Evolutionary conservation across 2,888 invertebrate genomes (phyloP).

Genomic region (Crioceris asparagi): DNA sequence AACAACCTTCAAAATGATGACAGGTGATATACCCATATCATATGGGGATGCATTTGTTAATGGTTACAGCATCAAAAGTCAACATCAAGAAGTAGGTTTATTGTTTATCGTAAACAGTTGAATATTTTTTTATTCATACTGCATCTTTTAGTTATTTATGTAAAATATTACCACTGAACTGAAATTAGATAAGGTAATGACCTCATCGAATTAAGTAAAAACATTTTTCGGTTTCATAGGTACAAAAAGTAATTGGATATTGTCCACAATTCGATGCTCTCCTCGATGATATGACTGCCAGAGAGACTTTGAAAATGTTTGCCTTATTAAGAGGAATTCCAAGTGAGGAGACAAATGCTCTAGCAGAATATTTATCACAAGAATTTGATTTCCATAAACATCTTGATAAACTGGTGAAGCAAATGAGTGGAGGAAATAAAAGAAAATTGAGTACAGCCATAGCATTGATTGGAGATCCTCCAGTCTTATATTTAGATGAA

Average conservation of each 20-base stretch:
- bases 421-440: slow-evolving; percentile 45
- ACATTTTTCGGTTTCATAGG: too few relatives aligned
- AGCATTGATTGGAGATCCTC: slow-evolving; percentile 44
- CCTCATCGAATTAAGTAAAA: too few relatives aligned
- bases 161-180: slow-evolving; percentile 38
- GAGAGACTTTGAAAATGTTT: slow-evolving; percentile 43
- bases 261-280: slow-evolving; percentile 49
- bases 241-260: slow-evolving; percentile 47
- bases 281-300: slow-evolving; percentile 43
- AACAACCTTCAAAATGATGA: slow-evolving; percentile 82
- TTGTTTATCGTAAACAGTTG: too few relatives aligned
- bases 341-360: slow-evolving; percentile 23
- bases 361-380: slow-evolving; percentile 33
- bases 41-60: slow-evolving; percentile 58
- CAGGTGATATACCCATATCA: slow-evolving; percentile 66
- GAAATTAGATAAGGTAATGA: too few relatives aligned
- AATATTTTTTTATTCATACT: too few relatives aligned
- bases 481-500: slow-evolving; percentile 43
- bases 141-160: slow-evolving; percentile 4
- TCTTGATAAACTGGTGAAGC: slow-evolving; percentile 37
- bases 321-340: slow-evolving; percentile 40
- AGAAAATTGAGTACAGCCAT: slow-evolving; percentile 45
- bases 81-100: too few relatives aligned
- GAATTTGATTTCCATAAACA: slow-evolving; percentile 38
- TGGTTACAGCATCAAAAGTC: slow-evolving; percentile 31